Evolutionary conservation across 2,888 invertebrate species (phyloP).

Genomic region (Dynastes tityus): DNA sequence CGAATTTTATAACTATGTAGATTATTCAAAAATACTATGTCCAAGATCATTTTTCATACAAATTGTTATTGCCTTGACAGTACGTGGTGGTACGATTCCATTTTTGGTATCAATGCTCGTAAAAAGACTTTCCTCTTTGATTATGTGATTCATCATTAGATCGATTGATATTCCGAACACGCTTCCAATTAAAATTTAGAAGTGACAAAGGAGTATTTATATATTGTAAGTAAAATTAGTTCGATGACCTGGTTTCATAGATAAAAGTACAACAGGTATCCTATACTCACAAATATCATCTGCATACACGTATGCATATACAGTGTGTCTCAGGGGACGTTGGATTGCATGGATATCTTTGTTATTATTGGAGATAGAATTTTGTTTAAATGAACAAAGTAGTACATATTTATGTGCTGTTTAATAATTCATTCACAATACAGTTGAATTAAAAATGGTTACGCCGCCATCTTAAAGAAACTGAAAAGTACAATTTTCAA

Average conservation of each 20-base stretch:
- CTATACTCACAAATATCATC: neutral
- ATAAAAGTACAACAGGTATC: conserved; percentile 7
- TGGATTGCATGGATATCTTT: no score
- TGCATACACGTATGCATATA: neutral
- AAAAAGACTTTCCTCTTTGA: conserved; percentile 7
- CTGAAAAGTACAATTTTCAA: no score
- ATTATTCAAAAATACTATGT: neutral
- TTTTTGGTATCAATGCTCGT: neutral
- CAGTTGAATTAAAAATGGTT: no score
- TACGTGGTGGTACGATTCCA: neutral
- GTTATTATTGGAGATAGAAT: no score
- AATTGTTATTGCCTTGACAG: neutral
- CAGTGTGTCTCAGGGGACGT: no score
- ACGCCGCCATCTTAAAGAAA: no score
- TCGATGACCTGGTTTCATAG: conserved; percentile 38
- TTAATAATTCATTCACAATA: no score
- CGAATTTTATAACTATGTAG: neutral
- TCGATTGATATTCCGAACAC: conserved; percentile 25
- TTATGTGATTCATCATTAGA: conserved; percentile 26
- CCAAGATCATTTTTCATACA: neutral
- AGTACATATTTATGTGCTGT: no score
- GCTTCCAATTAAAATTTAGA: conserved; percentile 14
- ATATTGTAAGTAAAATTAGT: conserved; percentile 36
- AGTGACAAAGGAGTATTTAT: neutral
- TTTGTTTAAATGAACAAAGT: no score